phyloP scores from a whole-genome alignment of 2,113 vertebrate genomes.

The Pangasianodon hypophthalmus region DNA sequence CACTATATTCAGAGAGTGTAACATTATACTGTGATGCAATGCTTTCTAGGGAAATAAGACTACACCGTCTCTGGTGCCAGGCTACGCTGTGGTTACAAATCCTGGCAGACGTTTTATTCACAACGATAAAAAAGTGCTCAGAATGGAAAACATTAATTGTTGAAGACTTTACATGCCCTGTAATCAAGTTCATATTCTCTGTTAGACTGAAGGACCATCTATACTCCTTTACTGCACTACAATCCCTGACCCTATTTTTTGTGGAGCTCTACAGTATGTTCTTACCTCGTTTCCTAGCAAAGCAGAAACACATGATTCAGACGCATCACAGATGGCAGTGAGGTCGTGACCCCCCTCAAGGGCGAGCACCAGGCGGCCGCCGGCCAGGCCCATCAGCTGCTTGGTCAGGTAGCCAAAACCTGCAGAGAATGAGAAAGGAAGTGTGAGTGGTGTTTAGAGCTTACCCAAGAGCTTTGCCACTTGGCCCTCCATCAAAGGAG shows the following conservation, averaged over 20 bases:
- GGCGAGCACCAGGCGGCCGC: conserved; percentile 88
- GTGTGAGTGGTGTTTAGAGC: conserved; percentile 56
- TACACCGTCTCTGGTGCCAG: neutral
- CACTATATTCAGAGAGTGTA: neutral
- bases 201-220: neutral
- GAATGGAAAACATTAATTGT: conserved; percentile 1
- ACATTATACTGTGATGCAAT: neutral
- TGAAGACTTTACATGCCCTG: neutral
- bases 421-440: conserved; percentile 69
- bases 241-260: neutral
- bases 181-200: neutral
- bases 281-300: conserved; percentile 94
- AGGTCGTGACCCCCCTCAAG: conserved; percentile 97
- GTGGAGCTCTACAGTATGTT: conserved; percentile 26
- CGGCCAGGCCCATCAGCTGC: conserved; percentile 96
- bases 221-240: neutral
- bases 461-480: conserved; percentile 5
- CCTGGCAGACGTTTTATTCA: conserved; percentile 6
- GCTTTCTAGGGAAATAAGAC: conserved; percentile 1
- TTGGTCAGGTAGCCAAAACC: conserved; percentile 97
- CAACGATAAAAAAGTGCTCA: neutral
- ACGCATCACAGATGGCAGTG: conserved; percentile 95
- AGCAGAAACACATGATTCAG: conserved; percentile 94
- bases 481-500: conserved; percentile 50
- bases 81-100: neutral